Evolutionary conservation across 1,140 invertebrate genomes (phyloP).

Genomic region (Drosophila ficusphila): DNA sequence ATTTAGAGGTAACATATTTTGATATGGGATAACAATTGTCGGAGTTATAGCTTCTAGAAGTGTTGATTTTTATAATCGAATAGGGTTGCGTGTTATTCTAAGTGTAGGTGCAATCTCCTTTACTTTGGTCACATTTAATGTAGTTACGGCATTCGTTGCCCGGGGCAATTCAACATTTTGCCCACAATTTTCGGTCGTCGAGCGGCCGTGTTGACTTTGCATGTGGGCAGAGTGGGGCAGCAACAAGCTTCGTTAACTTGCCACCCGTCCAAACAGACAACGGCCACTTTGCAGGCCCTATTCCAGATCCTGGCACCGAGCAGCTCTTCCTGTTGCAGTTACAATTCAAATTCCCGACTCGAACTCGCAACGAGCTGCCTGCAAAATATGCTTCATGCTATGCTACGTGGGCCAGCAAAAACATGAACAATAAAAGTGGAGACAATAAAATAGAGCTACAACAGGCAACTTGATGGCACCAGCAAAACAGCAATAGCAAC

Average conservation of each 20-base stretch:
- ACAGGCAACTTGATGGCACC: slow-evolving; percentile 36
- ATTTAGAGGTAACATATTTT: no score
- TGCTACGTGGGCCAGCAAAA: slow-evolving; percentile 44
- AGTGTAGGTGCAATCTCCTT: slow-evolving; percentile 6
- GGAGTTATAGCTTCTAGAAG: no score
- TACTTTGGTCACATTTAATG: slow-evolving; percentile 43
- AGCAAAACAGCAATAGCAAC: slow-evolving; percentile 5
- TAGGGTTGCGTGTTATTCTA: no score
- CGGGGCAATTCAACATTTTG: slow-evolving; percentile 27
- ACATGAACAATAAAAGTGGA: slow-evolving; percentile 44
- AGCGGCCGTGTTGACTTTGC: slow-evolving; percentile 44
- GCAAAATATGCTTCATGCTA: slow-evolving; percentile 68
- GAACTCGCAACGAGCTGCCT: slow-evolving; percentile 28
- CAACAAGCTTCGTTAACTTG: slow-evolving; percentile 76
- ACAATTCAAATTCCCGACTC: slow-evolving; percentile 62
- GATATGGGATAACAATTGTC: no score
- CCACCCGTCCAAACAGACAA: slow-evolving; percentile 43
- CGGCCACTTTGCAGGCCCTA: slow-evolving; percentile 41
- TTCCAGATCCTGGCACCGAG: slow-evolving; percentile 30
- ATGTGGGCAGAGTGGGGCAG: slow-evolving; percentile 31
- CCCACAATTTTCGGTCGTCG: slow-evolving; percentile 38
- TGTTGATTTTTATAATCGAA: background rate
- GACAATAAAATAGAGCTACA: slow-evolving; percentile 66
- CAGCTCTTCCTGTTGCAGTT: slow-evolving; percentile 56
- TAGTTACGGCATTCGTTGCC: slow-evolving; percentile 28